These are phyloP conservation scores for Falco biarmicus DNA, from an alignment of 2,797 vertebrate species.

Conservation along the genomic window DNA sequence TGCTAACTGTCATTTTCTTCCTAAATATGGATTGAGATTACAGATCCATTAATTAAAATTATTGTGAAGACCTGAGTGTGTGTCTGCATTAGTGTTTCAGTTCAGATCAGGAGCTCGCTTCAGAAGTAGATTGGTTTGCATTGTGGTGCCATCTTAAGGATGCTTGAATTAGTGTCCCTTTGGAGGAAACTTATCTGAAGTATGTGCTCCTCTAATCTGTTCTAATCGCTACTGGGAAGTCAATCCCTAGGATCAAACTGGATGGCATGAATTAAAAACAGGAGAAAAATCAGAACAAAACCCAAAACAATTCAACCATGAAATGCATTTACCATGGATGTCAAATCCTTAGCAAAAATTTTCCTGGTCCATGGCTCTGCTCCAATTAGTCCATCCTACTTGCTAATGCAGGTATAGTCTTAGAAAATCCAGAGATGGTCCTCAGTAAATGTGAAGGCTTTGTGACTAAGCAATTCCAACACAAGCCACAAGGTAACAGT, in stretches of 20 bases:
- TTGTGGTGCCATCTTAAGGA: constrained; percentile 59
- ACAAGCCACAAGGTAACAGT: neutral
- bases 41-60: neutral
- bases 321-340: neutral
- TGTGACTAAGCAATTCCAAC: neutral
- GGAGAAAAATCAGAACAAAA: neutral
- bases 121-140: neutral
- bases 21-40: neutral
- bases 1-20: neutral
- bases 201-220: neutral
- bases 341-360: neutral
- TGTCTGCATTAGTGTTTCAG: neutral
- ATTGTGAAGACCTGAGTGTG: neutral
- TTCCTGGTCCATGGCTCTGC: neutral
- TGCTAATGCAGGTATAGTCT: neutral
- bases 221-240: neutral
- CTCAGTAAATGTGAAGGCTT: neutral
- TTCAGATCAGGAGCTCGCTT: neutral
- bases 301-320: neutral
- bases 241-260: neutral
- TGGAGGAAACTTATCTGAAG: neutral
- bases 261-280: neutral
- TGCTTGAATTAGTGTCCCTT: constrained; percentile 12
- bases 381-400: neutral
- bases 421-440: neutral